Evolutionary conservation across 2,888 invertebrate species (phyloP).

Genomic region (Agrochola macilenta): DNA sequence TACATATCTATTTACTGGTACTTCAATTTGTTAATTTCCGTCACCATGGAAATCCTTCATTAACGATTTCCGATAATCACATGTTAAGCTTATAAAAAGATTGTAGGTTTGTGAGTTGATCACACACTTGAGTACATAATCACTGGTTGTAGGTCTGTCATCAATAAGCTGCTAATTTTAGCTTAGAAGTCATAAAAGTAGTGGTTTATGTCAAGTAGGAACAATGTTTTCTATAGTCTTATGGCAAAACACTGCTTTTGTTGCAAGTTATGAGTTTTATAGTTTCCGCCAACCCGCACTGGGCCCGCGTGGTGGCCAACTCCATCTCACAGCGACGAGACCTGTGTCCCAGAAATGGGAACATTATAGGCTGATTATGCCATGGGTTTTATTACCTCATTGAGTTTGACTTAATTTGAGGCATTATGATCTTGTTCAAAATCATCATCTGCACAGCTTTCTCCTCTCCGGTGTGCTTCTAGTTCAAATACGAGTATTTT

Average conservation of each 20-base stretch:
- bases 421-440: not conserved
- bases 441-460: constrained; percentile 4
- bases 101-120: not conserved
- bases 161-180: constrained; percentile 25
- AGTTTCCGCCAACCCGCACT: too few species aligned
- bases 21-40: constrained; percentile 8
- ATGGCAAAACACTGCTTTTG: not conserved
- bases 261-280: not conserved
- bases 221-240: not conserved
- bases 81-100: constrained; percentile 10
- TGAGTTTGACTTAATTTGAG: not conserved
- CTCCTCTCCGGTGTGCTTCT: not conserved
- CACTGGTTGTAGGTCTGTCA: not conserved
- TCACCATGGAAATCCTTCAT: not conserved
- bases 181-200: not conserved
- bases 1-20: not conserved
- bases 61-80: constrained; percentile 9
- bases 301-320: too few species aligned
- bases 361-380: too few species aligned
- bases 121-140: constrained; percentile 17
- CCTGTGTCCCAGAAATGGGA: too few species aligned
- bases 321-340: too few species aligned
- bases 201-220: not conserved
- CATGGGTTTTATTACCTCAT: too few species aligned
- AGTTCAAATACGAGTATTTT: too few species aligned